Evolutionary conservation across 2,888 invertebrate species (phyloP).

Genomic region (Hemicrepidius hirtus): DNA sequence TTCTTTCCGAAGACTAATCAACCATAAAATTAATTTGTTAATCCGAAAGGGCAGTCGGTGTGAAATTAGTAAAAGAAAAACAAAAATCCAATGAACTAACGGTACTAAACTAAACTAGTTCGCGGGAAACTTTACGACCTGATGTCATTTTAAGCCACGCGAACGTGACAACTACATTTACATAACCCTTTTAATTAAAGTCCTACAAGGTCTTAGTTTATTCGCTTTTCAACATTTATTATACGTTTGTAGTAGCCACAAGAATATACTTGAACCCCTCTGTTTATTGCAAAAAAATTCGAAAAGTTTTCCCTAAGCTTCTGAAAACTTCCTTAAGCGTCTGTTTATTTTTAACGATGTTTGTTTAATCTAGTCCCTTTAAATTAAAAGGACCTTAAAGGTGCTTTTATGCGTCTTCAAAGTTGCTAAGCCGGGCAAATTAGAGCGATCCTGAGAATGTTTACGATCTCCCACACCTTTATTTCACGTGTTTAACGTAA

Average conservation of each 20-base stretch:
- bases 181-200: conserved; percentile 9
- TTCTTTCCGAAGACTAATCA: conserved; percentile 1
- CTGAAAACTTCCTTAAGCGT: not conserved
- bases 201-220: not conserved
- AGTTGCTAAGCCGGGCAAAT: conserved; percentile 26
- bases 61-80: conserved; percentile 44
- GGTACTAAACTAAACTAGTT: conserved; percentile 5
- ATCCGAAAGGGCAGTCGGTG: conserved; percentile 15
- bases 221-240: not conserved
- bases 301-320: not conserved
- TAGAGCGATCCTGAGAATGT: conserved; percentile 25
- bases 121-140: conserved; percentile 3
- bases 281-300: too few relatives aligned
- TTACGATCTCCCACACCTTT: conserved; percentile 42
- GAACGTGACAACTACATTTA: conserved; percentile 23
- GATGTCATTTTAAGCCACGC: conserved; percentile 9
- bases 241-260: not conserved
- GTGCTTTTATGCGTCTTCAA: conserved; percentile 23
- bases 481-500: conserved; percentile 43
- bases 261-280: too few relatives aligned
- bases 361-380: conserved; percentile 6
- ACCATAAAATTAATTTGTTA: conserved; percentile 20
- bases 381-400: conserved; percentile 22
- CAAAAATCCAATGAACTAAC: conserved; percentile 13
- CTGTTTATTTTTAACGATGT: not conserved